Conservation (phyloP, 2,797 vertebrate species). For the Pitangus sulphuratus region DNA sequence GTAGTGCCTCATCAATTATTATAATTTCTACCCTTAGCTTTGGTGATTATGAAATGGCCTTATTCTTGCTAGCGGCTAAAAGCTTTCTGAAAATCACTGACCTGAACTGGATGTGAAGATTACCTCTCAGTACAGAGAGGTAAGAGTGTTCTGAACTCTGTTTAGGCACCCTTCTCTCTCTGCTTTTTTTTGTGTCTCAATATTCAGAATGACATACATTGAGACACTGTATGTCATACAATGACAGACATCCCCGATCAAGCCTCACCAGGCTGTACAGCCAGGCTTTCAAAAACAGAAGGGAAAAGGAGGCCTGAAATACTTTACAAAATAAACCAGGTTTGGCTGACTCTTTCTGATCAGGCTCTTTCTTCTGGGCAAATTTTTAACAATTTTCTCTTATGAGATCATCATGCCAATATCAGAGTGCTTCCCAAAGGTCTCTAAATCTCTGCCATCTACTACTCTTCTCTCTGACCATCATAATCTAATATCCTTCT, state of each 20-base stretch:
- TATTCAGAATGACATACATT: neutral
- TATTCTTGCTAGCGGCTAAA: neutral
- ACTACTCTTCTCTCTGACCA: neutral
- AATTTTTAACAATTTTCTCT: neutral
- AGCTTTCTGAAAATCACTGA: neutral
- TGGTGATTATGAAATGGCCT: neutral
- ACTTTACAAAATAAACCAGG: neutral
- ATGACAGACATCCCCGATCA: neutral
- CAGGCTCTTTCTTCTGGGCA: neutral
- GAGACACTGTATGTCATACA: too few relatives aligned
- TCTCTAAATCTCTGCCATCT: neutral
- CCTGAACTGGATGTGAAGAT: neutral
- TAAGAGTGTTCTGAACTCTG: neutral
- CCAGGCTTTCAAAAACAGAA: neutral
- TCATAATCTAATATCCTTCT: neutral
- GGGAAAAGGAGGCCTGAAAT: neutral
- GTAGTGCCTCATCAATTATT: neutral
- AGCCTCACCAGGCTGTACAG: neutral
- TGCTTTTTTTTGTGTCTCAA: neutral
- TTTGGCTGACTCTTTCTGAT: neutral
- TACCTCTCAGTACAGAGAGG: neutral
- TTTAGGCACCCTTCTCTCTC: neutral
- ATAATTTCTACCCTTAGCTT: neutral
- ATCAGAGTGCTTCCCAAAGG: neutral
- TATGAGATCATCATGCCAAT: neutral